A percentile compares a stretch with the other conserved stretches of the same genome.
phyloP scores from a whole-genome alignment of 2,888 invertebrate genomes.

The Mythimna vitellina region DNA sequence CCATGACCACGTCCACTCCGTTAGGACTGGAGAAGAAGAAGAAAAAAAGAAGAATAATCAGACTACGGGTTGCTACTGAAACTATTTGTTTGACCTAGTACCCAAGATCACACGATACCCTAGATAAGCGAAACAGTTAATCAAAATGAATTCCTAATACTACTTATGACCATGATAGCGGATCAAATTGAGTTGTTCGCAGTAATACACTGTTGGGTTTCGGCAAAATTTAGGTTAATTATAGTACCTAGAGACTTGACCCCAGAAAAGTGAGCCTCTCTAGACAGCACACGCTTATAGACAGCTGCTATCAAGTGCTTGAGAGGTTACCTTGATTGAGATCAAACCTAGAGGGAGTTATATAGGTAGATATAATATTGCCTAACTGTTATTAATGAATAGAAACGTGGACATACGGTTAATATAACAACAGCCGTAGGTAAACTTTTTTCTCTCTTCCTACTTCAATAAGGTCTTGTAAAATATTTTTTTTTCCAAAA shows the following conservation, averaged over 20 bases:
- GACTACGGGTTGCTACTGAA: no score
- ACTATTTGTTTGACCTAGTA: neutral
- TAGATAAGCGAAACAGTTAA: no score
- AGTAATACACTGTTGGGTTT: conserved; percentile 3
- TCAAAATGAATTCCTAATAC: conserved; percentile 13
- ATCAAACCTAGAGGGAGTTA: no score
- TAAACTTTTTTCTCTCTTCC: no score
- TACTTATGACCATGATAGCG: neutral
- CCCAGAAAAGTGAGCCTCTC: neutral
- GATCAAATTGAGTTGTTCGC: conserved; percentile 10
- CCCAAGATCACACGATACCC: neutral
- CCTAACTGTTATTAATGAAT: neutral
- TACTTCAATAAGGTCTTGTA: no score
- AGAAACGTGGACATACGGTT: neutral
- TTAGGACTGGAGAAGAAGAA: no score
- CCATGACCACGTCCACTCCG: no score
- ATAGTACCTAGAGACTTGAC: neutral
- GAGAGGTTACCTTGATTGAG: neutral
- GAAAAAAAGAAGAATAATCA: no score
- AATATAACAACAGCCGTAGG: no score
- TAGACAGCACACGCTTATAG: neutral
- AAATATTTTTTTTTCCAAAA: no score
- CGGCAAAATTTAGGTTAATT: conserved; percentile 20
- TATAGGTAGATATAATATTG: no score
- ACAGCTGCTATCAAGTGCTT: neutral